Evolutionary conservation across 1,140 invertebrate genomes (phyloP).

Genomic region (honey bee (Apis mellifera)): Amel_HAv3.1 CM009932.2:7191001-7191500

Average conservation of each 20-base stretch:
- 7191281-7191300: constrained; percentile 7
- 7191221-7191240: constrained; percentile 12
- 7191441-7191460: not conserved
- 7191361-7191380: too few species aligned
- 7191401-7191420: not conserved
- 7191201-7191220: not conserved
- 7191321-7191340: constrained; percentile 6
- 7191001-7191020: constrained; percentile 77
- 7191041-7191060: constrained; percentile 4
- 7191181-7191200: constrained; percentile 16
- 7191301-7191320: not conserved
- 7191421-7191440: not conserved
- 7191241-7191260: constrained; percentile 20
- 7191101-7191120: constrained; percentile 15
- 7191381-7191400: not conserved
- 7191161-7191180: constrained; percentile 12
- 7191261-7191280: constrained; percentile 12
- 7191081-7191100: not conserved
- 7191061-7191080: constrained; percentile 1
- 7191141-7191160: constrained; percentile 14
- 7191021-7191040: constrained; percentile 49
- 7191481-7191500: constrained; percentile 1
- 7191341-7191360: not conserved
- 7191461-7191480: not conserved
- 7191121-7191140: constrained; percentile 39